Evolutionary conservation across 2,888 invertebrate species (phyloP), one percentile per base, ranked within the genome.

Genomic region (Troilus luridus): DNA sequence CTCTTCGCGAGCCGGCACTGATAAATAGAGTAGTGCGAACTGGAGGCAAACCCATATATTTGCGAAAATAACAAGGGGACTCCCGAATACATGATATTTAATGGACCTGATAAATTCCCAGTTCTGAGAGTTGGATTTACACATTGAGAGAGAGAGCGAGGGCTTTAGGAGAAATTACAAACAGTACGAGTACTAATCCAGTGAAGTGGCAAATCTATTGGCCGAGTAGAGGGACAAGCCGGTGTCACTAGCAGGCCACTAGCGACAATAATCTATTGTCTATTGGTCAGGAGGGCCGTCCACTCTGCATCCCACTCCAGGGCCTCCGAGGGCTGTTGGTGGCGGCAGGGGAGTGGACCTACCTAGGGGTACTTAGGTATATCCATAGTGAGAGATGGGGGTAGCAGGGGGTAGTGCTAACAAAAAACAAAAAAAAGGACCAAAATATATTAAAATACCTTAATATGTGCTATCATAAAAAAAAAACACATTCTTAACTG

Each of bases 191-290:
- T n/a, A 85, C 85, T 85, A 56, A 85, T 85, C 56, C n/a, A 11
- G 85, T 56, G 56, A n/a, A 85, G 85, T 85, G 85, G 85, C n/a
- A 21, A 56, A 85, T 58, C 56, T 85, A 56, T 54, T 56, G 85
- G 56, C 10, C 56, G 58, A 85, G 72, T 77, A 77, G 72, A 41
- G 72, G 85, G 56, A 56, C 85, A 56, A 85, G 85, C 85, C 85
- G 17, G 72, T 85, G 85, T 85, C 85, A 85, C 85, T 85, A 58
- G 56, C 85, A 85, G 85, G n/a, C 85, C 85, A 85, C 85, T 85
- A 85, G 85, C 41, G 85, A 85, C 85, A 85, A 85, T 58, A 54
- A 85, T 85, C 85, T 85, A 85, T 85, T 85, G 85, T 85, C 85
- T 54, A 85, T 56, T 11, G 54, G 56, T 12, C 56, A 54, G 85